Conservation (phyloP, 2,888 invertebrate genomes). For the Ectobius pallidus region DNA sequence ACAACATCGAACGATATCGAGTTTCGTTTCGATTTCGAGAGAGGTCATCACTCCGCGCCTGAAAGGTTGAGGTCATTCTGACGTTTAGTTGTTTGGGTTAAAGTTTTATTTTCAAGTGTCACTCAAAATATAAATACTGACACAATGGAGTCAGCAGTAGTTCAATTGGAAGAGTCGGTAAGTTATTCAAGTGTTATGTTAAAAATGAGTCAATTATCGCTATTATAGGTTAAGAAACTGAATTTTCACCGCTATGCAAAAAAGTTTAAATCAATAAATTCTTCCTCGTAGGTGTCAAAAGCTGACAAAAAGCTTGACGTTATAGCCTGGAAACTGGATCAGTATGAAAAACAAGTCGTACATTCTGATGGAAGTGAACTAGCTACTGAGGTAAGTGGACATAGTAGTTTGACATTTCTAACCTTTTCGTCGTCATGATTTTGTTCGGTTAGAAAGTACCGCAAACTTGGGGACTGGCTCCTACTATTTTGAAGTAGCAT, state of each 20-base stretch:
- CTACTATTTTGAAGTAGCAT: no score
- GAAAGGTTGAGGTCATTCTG: neutral
- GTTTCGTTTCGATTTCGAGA: no score
- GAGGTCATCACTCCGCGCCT: neutral
- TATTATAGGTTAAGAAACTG: no score
- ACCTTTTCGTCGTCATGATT: no score
- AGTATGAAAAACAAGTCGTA: constrained; percentile 69
- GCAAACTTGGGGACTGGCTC: no score
- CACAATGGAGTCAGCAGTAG: constrained; percentile 32
- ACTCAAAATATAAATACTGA: neutral
- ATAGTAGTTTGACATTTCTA: no score
- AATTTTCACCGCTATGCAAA: no score
- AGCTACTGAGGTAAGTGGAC: constrained; percentile 55
- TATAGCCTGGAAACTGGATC: constrained; percentile 76
- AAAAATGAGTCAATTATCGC: no score
- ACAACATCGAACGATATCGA: no score
- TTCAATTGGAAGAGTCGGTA: constrained; percentile 33
- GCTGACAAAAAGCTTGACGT: constrained; percentile 75
- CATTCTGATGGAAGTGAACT: constrained; percentile 54
- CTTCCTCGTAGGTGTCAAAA: constrained; percentile 67
- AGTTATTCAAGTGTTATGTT: no score
- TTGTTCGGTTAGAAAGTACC: no score
- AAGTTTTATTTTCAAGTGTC: neutral
- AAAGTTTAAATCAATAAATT: constrained; percentile 11
- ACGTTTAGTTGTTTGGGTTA: neutral